Evolutionary conservation across 2,888 invertebrate genomes (phyloP), one percentile per base, ranked within the genome.

Genomic region (Ctenicera cuprea): DNA sequence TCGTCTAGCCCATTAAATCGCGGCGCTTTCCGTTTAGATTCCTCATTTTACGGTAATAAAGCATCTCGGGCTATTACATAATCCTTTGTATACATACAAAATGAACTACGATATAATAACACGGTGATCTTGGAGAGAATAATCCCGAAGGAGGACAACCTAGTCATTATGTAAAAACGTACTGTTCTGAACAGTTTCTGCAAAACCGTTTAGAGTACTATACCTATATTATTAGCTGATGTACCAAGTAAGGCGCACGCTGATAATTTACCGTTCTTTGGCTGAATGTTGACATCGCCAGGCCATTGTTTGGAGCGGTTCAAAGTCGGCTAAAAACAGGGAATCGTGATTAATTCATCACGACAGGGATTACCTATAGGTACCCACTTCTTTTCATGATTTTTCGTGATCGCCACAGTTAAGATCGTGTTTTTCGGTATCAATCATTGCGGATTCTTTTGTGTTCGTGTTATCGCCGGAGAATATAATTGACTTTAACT

Each of bases 321-420:
- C 50, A 48, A 54, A 68, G 54, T 50, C 45, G 59, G 45, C 61
- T 67, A 77, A 73, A 72, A 68, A 62, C 61, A 26, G 33, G 66
- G 50, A 72, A 77, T 70, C 77, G 75, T 78, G 77, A 78, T 77
- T 78, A 74, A 73, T 74, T 70, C 74, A 76, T 76, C 76, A 76
- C 77, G 77, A 77, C 70, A 57, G 33, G 26, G 68, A 69, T 57
- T 62, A 62, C 64, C 18, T 61, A n/a, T n/a, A n/a, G n/a, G 16
- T 63, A 18, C 50, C 18, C 20, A 63, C 48, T 71, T 75, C 68
- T 71, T 75, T 77, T 77, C 74, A 64, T 76, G 67, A 70, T 72
- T 76, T 68, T 76, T 74, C 74, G 72, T 77, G 77, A 77, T 71
- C 69, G 67, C 54, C n/a, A 69, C 75, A 73, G 73, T 71, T 73